Evolutionary conservation across 2,888 invertebrate species (phyloP), one percentile per base, ranked within the genome.

Genomic region (Cloeon dipterum): DNA sequence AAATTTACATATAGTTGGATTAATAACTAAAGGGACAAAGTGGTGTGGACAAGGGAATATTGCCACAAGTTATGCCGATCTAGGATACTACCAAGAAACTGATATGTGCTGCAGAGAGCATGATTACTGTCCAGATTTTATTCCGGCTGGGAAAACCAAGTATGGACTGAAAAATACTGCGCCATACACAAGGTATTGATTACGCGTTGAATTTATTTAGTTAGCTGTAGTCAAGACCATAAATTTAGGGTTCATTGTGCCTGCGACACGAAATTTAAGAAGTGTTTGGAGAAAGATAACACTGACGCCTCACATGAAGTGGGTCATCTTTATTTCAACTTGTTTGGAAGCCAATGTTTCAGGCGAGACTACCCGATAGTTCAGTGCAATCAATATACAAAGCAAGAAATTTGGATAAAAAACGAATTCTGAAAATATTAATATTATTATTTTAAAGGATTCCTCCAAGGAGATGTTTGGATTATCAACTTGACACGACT

Each of bases 271-370:
- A 46, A 45, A 46, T 60, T 62, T 44, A 48, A 55, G 3, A 42
- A 50, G 3, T 62, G 61, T 43, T 48, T 62, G 36, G 47, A 51
- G 38, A 45, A 46, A 23, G 52, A 44, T 20, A 37, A 38, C 5
- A 37, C 55, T 10, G 50, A 42, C 4, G 46, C 54, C 0, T 56
- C 66, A 0, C 51, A 44, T 1, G 50, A 56, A 14, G 53, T 70
- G 3, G 70, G 70, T 4, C 47, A 51, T 1, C 48, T 66, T 23
- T 70, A 69, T 47, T 70, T 70, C 51, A 62, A 66, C 37, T 59
- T 78, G 42, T 56, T 78, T 26, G 66, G 69, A 1, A 70, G 70
- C 0, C 52, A 67, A 47, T 74, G 74, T 52, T 74, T 59, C 49
- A 60, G 60, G 40, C 44, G 62, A 19, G 69, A 70, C 42, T 65